Evolutionary conservation across 1,140 invertebrate genomes (phyloP).

Genomic region (Medauroidea extradentata): DNA sequence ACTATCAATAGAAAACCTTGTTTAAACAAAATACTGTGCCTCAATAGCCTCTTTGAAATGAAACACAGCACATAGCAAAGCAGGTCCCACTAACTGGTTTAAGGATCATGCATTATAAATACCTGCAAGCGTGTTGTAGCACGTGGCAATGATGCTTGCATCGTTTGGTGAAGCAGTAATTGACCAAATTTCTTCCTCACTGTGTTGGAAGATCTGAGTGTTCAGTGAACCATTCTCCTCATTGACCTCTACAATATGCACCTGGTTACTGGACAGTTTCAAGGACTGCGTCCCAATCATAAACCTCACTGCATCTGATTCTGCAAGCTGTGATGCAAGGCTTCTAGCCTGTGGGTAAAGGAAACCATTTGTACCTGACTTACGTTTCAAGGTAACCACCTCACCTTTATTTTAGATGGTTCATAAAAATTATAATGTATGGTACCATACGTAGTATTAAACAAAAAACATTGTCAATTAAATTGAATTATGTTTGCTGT

Average conservation of each 20-base stretch:
- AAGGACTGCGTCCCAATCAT: conserved; percentile 92
- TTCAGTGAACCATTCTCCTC: conserved; percentile 82
- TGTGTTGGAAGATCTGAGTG: conserved; percentile 78
- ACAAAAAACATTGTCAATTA: neutral
- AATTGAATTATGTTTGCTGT: conserved; percentile 4
- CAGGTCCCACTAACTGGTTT: too few relatives aligned
- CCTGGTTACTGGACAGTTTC: conserved; percentile 81
- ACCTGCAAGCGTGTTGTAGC: conserved; percentile 67
- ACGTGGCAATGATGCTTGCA: conserved; percentile 66
- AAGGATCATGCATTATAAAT: too few relatives aligned
- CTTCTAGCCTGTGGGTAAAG: conserved; percentile 65
- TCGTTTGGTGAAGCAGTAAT: conserved; percentile 76
- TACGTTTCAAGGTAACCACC: neutral
- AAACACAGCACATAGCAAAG: too few relatives aligned
- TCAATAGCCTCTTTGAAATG: too few relatives aligned
- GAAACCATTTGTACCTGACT: neutral
- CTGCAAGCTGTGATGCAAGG: conserved; percentile 76
- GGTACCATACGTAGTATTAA: neutral
- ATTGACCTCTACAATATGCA: conserved; percentile 88
- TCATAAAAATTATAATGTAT: neutral
- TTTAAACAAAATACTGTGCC: too few relatives aligned
- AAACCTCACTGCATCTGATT: conserved; percentile 83
- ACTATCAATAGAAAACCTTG: too few relatives aligned
- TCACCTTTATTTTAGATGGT: neutral
- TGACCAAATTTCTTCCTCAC: conserved; percentile 86